Percentiles rank a stretch among this genome's conserved stretches.
These are phyloP conservation scores for Leptinotarsa tumamoca DNA, from an alignment of 2,888 invertebrate genomes.

Conservation along the genomic window DNA sequence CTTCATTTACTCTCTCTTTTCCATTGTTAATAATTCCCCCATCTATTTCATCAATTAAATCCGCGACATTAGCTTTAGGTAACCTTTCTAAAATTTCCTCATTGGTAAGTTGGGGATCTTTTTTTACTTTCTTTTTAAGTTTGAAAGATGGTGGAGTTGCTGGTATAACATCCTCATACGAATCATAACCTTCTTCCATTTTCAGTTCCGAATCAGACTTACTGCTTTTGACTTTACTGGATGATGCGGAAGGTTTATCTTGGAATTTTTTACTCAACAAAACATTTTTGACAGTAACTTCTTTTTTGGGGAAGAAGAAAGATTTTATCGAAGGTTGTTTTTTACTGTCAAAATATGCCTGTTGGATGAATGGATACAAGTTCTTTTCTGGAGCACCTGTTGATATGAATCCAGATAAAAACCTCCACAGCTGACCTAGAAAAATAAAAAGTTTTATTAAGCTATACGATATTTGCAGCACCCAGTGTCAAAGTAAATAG, in stretches of 20 bases:
- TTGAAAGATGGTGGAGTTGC: conserved; percentile 42
- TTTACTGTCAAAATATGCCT: conserved; percentile 64
- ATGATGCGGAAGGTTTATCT: conserved; percentile 41
- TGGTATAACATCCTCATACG: conserved; percentile 48
- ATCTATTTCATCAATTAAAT: conserved; percentile 56
- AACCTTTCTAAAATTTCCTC: conserved; percentile 45
- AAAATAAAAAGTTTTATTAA: conserved; percentile 39
- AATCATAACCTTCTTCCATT: conserved; percentile 24
- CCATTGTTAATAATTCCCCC: conserved; percentile 46
- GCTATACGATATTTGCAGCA: too few species aligned
- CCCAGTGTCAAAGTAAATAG: too few species aligned
- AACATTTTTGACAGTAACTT: conserved; percentile 22
- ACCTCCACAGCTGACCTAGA: conserved; percentile 71
- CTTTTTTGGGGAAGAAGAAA: conserved; percentile 42
- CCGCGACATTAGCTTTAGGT: conserved; percentile 50
- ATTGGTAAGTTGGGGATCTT: conserved; percentile 34
- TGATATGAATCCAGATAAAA: conserved; percentile 68
- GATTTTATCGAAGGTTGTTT: conserved; percentile 57
- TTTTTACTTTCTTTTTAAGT: conserved; percentile 36
- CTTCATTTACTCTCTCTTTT: conserved; percentile 33
- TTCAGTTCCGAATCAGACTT: not conserved
- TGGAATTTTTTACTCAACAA: conserved; percentile 32
- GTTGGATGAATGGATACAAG: conserved; percentile 69
- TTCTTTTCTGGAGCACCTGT: conserved; percentile 63
- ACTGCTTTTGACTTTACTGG: not conserved